Conservation (phyloP, 2,113 vertebrate genomes). For the Vombatus ursinus region DNA sequence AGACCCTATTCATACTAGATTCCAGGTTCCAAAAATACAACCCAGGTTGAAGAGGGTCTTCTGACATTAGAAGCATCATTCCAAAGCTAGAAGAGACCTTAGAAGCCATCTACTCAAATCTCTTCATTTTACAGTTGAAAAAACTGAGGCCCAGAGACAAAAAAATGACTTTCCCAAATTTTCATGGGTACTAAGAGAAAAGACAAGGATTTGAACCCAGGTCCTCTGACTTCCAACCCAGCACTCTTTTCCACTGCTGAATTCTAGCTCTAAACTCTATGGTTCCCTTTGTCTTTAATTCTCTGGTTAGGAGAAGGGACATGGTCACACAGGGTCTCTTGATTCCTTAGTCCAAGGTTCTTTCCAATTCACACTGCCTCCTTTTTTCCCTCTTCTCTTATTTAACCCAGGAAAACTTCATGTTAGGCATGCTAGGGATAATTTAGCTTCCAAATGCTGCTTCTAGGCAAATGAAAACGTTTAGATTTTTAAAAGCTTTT, state of each 20-base stretch:
- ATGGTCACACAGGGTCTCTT: background rate
- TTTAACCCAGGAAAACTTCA: background rate
- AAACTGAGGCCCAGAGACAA: background rate
- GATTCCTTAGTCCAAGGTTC: background rate
- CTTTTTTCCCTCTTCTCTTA: background rate
- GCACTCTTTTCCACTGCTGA: background rate
- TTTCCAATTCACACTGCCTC: background rate
- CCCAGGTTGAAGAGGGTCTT: conserved; percentile 47
- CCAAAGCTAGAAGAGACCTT: background rate
- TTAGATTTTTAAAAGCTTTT: background rate
- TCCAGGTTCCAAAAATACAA: background rate
- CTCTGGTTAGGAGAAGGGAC: background rate
- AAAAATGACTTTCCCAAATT: background rate
- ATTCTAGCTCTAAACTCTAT: background rate
- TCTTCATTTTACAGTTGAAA: background rate
- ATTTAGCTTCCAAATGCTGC: background rate
- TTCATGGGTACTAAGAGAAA: background rate
- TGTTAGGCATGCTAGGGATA: background rate
- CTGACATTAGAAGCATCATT: conserved; percentile 2
- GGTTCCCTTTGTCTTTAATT: background rate
- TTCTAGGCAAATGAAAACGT: background rate
- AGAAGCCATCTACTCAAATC: background rate
- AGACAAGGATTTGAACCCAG: background rate
- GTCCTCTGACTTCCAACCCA: background rate
- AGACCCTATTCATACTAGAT: background rate